Conservation (phyloP, 2,797 vertebrate species). For the Tiaroga cobitis region DNA sequence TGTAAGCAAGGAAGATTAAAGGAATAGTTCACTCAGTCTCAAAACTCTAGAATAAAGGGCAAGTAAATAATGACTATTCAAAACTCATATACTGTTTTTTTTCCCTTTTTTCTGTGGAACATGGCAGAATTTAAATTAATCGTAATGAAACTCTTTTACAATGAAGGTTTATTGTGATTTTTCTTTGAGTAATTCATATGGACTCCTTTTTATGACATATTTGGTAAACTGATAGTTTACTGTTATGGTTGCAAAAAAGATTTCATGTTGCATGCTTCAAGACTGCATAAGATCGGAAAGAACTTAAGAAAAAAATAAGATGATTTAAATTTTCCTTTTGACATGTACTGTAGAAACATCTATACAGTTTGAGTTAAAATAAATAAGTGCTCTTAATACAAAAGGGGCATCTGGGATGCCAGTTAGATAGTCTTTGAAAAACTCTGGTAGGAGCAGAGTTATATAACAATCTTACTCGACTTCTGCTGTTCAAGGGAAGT, state of each 20-base stretch:
- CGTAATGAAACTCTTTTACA: background rate
- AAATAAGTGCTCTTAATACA: background rate
- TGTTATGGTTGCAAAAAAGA: background rate
- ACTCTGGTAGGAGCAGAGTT: background rate
- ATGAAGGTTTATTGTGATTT: background rate
- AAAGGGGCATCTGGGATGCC: background rate
- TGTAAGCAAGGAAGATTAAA: conserved; percentile 26
- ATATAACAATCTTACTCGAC: background rate
- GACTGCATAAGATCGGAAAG: background rate
- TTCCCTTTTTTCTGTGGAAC: background rate
- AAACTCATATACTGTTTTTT: background rate
- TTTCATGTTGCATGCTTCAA: background rate
- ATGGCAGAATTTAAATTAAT: background rate
- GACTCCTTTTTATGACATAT: background rate
- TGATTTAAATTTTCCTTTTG: background rate
- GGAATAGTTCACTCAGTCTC: conserved; percentile 3
- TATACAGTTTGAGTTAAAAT: background rate
- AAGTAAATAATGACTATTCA: too few species aligned
- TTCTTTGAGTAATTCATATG: background rate
- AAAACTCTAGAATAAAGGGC: too few species aligned
- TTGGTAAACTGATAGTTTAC: background rate
- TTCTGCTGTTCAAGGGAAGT: background rate
- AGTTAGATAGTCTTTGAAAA: background rate
- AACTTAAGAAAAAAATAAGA: background rate
- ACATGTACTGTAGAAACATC: background rate